A percentile compares a stretch with the other conserved stretches of the same genome.
phyloP scores from a whole-genome alignment of 2,797 vertebrate genomes.

The Bryconaethiops microstoma region DNA sequence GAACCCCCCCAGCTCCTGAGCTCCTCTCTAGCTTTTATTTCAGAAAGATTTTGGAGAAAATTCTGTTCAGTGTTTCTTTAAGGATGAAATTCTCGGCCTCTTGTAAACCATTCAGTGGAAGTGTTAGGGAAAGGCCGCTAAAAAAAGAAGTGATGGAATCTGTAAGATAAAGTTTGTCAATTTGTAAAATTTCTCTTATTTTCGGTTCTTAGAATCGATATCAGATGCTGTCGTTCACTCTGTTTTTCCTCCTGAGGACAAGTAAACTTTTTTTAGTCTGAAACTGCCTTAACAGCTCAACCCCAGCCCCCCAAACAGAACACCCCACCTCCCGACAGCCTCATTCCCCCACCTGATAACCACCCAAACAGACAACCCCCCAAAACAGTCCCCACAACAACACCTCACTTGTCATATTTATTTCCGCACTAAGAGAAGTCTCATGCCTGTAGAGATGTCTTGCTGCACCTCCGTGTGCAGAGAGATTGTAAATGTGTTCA shows the following conservation, averaged over 20 bases:
- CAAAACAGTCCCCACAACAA: too few species aligned
- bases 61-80: constrained; percentile 82
- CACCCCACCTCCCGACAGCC: too few species aligned
- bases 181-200: constrained; percentile 85
- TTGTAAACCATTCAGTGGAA: constrained; percentile 82
- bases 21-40: constrained; percentile 57
- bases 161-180: constrained; percentile 91
- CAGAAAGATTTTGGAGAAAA: constrained; percentile 77
- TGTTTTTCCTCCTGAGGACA: constrained; percentile 85
- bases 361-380: too few species aligned
- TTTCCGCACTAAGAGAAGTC: too few species aligned
- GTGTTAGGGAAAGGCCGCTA: constrained; percentile 33
- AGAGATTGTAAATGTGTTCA: too few species aligned
- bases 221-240: constrained; percentile 84
- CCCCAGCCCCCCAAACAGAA: constrained; percentile 62
- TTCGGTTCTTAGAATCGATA: constrained; percentile 71
- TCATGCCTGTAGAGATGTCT: too few species aligned
- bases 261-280: constrained; percentile 88
- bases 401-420: too few species aligned
- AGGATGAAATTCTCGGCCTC: constrained; percentile 70
- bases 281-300: constrained; percentile 84
- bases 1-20: constrained; percentile 93
- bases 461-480: too few species aligned
- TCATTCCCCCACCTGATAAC: too few species aligned
- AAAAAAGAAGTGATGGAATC: constrained; percentile 72